phyloP scores from a whole-genome alignment of 2,113 vertebrate genomes.

The Scalopus aquaticus region DNA sequence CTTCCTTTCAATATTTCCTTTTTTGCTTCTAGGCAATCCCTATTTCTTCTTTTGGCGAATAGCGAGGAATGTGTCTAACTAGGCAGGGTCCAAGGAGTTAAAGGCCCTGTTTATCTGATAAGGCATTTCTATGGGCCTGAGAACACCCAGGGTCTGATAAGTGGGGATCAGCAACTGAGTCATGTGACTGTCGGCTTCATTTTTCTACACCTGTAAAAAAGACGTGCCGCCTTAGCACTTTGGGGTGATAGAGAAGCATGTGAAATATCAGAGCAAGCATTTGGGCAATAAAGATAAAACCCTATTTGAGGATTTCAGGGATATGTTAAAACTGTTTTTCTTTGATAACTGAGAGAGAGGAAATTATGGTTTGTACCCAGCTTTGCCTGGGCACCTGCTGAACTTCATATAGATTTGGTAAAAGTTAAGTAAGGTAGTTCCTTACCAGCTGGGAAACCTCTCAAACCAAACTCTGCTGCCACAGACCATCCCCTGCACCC shows the following conservation, averaged over 20 bases:
- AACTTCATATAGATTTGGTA: neutral
- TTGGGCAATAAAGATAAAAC: neutral
- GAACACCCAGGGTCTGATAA: neutral
- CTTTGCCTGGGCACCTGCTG: neutral
- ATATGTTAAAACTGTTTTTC: conserved; percentile 26
- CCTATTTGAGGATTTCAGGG: neutral
- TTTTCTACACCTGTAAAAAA: neutral
- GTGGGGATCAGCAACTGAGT: neutral
- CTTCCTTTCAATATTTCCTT: neutral
- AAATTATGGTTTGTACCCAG: neutral
- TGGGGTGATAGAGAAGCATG: neutral
- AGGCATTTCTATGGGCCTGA: neutral
- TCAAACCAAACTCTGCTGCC: neutral
- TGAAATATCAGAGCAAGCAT: neutral
- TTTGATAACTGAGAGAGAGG: neutral
- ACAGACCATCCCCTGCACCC: neutral
- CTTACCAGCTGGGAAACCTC: neutral
- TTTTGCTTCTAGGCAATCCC: neutral
- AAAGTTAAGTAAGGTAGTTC: neutral
- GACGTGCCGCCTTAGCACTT: neutral
- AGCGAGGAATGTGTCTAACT: neutral
- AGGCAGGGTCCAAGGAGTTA: neutral
- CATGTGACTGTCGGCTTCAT: neutral
- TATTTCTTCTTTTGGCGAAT: neutral
- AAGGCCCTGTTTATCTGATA: neutral